Evolutionary conservation across 2,888 invertebrate genomes (phyloP), one percentile per base, ranked within the genome.

Genomic region (Cosmopolites sordidus): DNA sequence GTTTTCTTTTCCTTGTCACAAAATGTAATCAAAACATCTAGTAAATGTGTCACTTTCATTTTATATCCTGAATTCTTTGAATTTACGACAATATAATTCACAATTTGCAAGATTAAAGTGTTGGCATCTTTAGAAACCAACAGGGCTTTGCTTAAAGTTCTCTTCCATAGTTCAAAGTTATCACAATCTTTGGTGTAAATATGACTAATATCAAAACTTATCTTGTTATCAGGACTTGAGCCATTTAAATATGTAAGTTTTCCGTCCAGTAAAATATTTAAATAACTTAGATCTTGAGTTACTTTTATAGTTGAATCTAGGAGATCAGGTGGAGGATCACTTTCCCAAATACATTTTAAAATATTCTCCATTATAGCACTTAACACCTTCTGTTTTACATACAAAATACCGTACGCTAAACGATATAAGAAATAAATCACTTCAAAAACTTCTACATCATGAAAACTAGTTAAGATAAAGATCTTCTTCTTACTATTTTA

Each of bases 131-230:
- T 30, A 16, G 37, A 48, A 16, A 58, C 18, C 33, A 27, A 27
- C 5, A 54, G 46, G 16, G 48, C 41, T 37, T 46, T 49, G 15
- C 46, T 46, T 43, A 58, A 42, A 22, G 52, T 50, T 16, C 50
- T 50, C 47, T 48, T 49, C 33, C 46, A 45, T 37, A 58, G 16
- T n/a, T 49, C 30, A 17, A 43, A 15, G 39, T 58, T 22, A 37
- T 48, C 52, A 37, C 14, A 43, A 18, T 51, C 39, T 30, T 27
- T 44, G 29, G 14, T 41, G 27, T 48, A 49, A 41, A 54, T 43
- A 51, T 43, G 51, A 45, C n/a, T n/a, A 39, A 27, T 16, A 14
- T 22, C 22, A 47, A 47, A 41, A 41, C 37, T 45, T 41, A 16
- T 30, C 29, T 48, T 45, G 29, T 43, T 48, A 27, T 42, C 43